These are phyloP conservation scores for Pammene aurita DNA, from an alignment of 2,888 invertebrate genomes.

Conservation along the genomic window DNA sequence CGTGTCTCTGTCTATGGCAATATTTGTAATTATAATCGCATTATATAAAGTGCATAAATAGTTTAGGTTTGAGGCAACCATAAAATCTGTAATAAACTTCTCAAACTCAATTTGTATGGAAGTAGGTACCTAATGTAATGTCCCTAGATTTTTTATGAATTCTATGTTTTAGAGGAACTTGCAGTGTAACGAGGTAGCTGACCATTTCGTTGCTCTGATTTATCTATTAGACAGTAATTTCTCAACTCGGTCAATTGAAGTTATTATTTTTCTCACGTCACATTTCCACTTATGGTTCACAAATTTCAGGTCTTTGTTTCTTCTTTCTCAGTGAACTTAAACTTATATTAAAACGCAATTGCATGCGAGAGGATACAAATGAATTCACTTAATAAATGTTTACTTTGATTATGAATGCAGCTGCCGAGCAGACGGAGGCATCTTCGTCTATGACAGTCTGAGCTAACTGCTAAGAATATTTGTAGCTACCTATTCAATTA, in stretches of 20 bases:
- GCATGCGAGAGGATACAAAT: constrained; percentile 29
- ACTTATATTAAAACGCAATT: constrained; percentile 25
- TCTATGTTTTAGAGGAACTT: not conserved
- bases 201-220: not conserved
- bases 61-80: too few relatives aligned
- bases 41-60: too few relatives aligned
- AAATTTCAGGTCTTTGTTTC: not conserved
- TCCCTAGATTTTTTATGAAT: too few relatives aligned
- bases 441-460: constrained; percentile 15
- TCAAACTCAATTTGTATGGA: too few relatives aligned
- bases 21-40: too few relatives aligned
- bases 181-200: not conserved
- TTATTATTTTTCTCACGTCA: too few relatives aligned
- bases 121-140: too few relatives aligned
- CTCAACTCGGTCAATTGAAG: too few relatives aligned
- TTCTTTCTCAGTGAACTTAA: constrained; percentile 10
- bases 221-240: not conserved
- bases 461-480: not conserved
- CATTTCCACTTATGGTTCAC: not conserved
- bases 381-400: constrained; percentile 36
- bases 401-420: constrained; percentile 21
- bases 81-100: too few relatives aligned
- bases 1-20: too few relatives aligned
- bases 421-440: not conserved
- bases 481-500: not conserved